Base-by-base conservation (phyloP, 1,140 invertebrate genomes). In the Maconellicoccus hirsutus region DNA sequence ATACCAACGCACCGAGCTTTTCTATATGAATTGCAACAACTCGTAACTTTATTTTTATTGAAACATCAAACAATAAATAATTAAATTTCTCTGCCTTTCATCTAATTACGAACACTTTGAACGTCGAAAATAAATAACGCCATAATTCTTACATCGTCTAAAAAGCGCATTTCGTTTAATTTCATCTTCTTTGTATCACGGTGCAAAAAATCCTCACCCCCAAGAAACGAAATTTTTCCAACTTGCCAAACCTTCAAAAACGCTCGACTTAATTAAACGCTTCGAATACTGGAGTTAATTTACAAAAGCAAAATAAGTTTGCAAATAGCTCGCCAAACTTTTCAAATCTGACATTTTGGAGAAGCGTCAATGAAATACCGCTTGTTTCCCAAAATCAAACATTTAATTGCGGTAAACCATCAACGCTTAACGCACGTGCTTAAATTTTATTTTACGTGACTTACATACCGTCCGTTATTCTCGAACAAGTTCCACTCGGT, bases 311-410 rank as follows among this genome's bases (percentile, higher is more conserved):
- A 52, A 52, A 52, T 52, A 52, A 52, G 42, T 52, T 52, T 52
- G 42, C 42, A 52, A 52, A 52, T 52, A 52, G 4, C 42, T 4
- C 42, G 42, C 6, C 42, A 52, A 52, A 52, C 12, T 52, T 52
- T 52, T 52, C 42, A 52, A 52, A 52, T 52, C 42, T 52, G 42
- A 52, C 42, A 52, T 52, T 52, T 52, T 16, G 16, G 42, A 52
- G n/a, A 52, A 52, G 42, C 42, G 42, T 52, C 42, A 52, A 52
- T 52, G 42, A 52, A 66, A 23, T 23, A 66, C 7, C 61, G 61
- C 61, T 66, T 66, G 61, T 66, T 66, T 66, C 61, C 42, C 61
- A 66, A 66, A 66, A 66, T 66, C 61, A 66, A 66, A 66, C 61
- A 66, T 66, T 66, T 66, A 66, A 66, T 66, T 25, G 61, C 61